Conservation (phyloP, 2,113 vertebrate genomes). For the Herpailurus yagouaroundi region DNA sequence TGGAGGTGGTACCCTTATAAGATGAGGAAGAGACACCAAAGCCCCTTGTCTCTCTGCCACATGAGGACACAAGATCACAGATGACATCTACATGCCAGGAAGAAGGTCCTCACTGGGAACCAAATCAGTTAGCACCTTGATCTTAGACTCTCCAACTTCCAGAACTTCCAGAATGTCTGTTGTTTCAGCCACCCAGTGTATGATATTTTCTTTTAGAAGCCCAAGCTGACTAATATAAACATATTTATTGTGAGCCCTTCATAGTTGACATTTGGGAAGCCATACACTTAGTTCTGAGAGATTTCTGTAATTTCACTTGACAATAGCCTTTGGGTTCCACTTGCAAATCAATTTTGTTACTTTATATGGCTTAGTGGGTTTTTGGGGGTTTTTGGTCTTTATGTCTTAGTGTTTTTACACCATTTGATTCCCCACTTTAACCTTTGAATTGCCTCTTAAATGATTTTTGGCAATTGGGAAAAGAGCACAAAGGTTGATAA, state of each 20-base stretch:
- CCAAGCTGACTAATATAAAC: neutral
- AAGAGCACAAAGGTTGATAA: neutral
- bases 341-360: neutral
- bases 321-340: neutral
- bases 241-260: neutral
- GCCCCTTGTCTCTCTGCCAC: neutral
- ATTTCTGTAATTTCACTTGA: neutral
- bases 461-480: neutral
- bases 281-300: neutral
- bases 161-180: neutral
- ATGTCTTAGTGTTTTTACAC: neutral
- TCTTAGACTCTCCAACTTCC: neutral
- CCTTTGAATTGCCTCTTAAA: neutral
- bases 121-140: neutral
- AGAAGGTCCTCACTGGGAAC: neutral
- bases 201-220: neutral
- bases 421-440: neutral
- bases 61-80: neutral
- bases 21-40: neutral
- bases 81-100: neutral
- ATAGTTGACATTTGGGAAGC: neutral
- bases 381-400: too few species aligned
- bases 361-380: neutral
- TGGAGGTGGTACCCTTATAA: neutral
- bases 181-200: neutral